These are phyloP conservation scores for Anodontia alba DNA, from an alignment of 2,888 invertebrate genomes.

Conservation along the genomic window DNA sequence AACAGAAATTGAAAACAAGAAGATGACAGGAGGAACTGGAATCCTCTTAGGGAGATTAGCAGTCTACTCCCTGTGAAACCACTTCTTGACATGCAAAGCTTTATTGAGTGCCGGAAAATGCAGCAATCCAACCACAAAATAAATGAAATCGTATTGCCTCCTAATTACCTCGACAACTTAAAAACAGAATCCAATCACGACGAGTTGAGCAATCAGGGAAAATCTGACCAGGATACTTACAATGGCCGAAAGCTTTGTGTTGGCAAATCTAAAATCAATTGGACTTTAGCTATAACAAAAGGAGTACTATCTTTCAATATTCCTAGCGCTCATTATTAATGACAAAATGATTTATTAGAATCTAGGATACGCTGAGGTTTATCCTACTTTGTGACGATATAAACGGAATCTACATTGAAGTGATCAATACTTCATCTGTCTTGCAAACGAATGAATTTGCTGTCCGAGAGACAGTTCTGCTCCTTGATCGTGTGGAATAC, in stretches of 20 bases:
- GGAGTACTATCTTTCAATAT: slow-evolving; percentile 12
- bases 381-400: slow-evolving; percentile 2
- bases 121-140: not conserved
- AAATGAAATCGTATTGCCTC: slow-evolving; percentile 14
- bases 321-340: slow-evolving; percentile 5
- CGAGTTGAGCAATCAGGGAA: not conserved
- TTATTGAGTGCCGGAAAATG: slow-evolving; percentile 19
- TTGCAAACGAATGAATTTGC: slow-evolving; percentile 12
- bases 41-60: slow-evolving; percentile 8
- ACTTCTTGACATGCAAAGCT: slow-evolving; percentile 13
- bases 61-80: not conserved
- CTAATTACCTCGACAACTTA: slow-evolving; percentile 16
- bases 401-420: not conserved
- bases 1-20: not conserved
- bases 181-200: slow-evolving; percentile 13
- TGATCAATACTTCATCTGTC: slow-evolving; percentile 11
- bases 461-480: slow-evolving; percentile 5
- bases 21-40: not conserved
- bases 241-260: not conserved
- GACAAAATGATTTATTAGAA: slow-evolving; percentile 57
- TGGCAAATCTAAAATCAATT: slow-evolving; percentile 16
- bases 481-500: not conserved
- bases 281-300: slow-evolving; percentile 8
- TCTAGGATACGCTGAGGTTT: slow-evolving; percentile 25
- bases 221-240: slow-evolving; percentile 5